phyloP scores from a whole-genome alignment of 1,140 invertebrate species.

The Odontomachus brunneus region DNA sequence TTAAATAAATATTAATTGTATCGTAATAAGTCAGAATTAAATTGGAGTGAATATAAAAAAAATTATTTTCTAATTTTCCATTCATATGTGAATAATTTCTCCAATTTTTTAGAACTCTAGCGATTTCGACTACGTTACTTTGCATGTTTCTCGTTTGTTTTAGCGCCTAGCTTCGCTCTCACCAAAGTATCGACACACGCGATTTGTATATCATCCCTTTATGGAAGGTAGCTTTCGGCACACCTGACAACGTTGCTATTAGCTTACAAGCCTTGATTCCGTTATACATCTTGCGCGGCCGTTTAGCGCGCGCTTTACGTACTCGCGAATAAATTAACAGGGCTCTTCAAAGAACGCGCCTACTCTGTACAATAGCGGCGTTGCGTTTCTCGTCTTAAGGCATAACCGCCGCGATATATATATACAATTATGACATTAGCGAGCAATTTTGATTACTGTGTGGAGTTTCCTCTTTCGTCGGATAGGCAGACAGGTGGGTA shows the following conservation, averaged over 20 bases:
- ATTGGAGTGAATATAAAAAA: too few species aligned
- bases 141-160: too few species aligned
- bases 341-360: conserved; percentile 20
- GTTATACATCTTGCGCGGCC: conserved; percentile 44
- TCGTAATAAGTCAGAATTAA: too few species aligned
- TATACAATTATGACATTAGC: conserved; percentile 55
- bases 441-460: conserved; percentile 42
- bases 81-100: too few species aligned
- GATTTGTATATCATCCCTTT: neutral
- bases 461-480: conserved; percentile 42
- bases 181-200: neutral
- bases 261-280: conserved; percentile 34
- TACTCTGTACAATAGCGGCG: conserved; percentile 15
- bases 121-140: too few species aligned
- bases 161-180: too few species aligned
- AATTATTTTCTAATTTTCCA: too few species aligned
- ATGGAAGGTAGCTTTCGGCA: conserved; percentile 19
- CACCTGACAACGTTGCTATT: conserved; percentile 25
- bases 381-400: conserved; percentile 38
- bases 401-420: conserved; percentile 39
- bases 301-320: conserved; percentile 36
- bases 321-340: conserved; percentile 54
- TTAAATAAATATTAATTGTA: too few species aligned
- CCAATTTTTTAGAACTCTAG: too few species aligned
- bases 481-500: neutral